phyloP scores from a whole-genome alignment of 2,797 vertebrate species.

The Galagoides demidoff region DNA sequence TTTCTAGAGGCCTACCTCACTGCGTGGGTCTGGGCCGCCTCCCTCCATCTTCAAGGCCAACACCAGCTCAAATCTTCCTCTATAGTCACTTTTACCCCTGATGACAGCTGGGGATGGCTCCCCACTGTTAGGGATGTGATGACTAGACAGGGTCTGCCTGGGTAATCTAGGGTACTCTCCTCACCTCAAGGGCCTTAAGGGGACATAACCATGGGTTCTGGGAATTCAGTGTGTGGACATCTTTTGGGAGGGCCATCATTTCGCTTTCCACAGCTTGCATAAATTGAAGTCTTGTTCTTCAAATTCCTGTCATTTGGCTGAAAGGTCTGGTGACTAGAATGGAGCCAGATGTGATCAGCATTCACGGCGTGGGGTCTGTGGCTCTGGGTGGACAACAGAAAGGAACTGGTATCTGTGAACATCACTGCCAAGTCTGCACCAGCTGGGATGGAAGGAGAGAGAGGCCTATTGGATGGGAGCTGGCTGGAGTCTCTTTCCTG shows the following conservation, averaged over 20 bases:
- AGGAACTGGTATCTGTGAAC: neutral
- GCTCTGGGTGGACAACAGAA: neutral
- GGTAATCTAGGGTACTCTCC: neutral
- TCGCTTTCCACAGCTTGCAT: neutral
- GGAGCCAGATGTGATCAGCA: neutral
- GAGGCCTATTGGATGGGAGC: neutral
- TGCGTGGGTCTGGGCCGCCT: neutral
- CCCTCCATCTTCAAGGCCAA: neutral
- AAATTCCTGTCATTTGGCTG: slow-evolving; percentile 26
- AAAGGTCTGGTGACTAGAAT: slow-evolving; percentile 6
- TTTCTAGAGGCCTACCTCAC: neutral
- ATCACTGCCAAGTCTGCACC: slow-evolving; percentile 18
- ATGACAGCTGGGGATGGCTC: neutral
- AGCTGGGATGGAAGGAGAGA: neutral
- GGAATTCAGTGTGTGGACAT: neutral
- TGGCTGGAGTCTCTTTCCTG: neutral
- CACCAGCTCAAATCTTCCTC: neutral
- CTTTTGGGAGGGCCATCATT: neutral
- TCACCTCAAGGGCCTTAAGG: neutral
- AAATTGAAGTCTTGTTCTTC: neutral
- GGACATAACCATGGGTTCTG: neutral
- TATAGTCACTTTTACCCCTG: neutral
- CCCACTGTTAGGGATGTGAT: neutral
- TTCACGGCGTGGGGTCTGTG: neutral
- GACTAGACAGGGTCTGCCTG: neutral